Evolutionary conservation across 1,140 invertebrate genomes (phyloP).

Genomic region (Sarcophaga peregrina): DNA sequence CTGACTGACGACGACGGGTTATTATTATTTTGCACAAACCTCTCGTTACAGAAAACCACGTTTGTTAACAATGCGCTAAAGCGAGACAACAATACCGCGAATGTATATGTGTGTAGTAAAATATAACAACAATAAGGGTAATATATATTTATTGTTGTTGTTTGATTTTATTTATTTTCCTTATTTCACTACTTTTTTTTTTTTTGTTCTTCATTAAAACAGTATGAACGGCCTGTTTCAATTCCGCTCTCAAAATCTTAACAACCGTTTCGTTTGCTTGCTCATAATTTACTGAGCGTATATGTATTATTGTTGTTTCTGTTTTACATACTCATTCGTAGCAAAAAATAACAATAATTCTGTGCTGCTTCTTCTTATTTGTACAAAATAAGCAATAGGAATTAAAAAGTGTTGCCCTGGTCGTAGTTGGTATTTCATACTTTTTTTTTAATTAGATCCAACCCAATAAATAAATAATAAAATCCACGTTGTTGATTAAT

Average conservation of each 20-base stretch:
- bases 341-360: no score
- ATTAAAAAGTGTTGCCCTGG: no score
- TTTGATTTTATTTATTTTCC: not conserved
- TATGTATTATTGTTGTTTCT: no score
- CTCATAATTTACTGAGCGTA: not conserved
- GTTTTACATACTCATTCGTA: no score
- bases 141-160: conserved; percentile 14
- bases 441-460: no score
- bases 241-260: not conserved
- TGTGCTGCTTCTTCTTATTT: no score
- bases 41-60: not conserved
- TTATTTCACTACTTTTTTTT: not conserved
- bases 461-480: no score
- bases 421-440: no score
- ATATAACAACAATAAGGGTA: not conserved
- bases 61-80: not conserved
- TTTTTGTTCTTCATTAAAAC: not conserved
- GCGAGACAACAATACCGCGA: not conserved
- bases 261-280: conserved; percentile 10
- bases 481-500: no score
- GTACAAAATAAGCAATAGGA: no score
- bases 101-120: not conserved
- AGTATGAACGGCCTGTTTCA: not conserved
- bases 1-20: no score
- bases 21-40: no score